Conservation (phyloP, 2,797 vertebrate species). For the Apogon talboti region DNA sequence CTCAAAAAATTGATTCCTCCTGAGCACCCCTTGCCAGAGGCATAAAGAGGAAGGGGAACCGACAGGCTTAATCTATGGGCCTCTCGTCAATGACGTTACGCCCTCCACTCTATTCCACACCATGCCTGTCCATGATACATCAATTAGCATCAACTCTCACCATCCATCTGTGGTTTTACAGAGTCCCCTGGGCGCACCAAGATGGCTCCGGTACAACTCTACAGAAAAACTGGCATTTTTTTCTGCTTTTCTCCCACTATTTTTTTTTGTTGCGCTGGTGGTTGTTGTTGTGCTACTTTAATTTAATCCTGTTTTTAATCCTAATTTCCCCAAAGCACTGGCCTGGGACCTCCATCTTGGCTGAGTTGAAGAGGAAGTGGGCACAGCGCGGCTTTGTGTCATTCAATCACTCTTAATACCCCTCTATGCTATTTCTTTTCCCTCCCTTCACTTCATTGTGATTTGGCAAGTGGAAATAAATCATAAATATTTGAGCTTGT, state of each 20-base stretch:
- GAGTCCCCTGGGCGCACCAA: constrained; percentile 38
- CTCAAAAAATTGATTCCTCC: constrained; percentile 75
- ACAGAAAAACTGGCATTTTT: constrained; percentile 17
- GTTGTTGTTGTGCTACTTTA: constrained; percentile 48
- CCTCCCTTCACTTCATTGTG: constrained; percentile 7
- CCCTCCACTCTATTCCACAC: constrained; percentile 72
- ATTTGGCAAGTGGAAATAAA: constrained; percentile 44
- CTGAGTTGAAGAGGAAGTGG: constrained; percentile 41
- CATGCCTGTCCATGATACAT: constrained; percentile 69
- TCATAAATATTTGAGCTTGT: constrained; percentile 36
- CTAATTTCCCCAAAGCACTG: constrained; percentile 57
- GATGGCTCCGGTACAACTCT: constrained; percentile 26
- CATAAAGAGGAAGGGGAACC: constrained; percentile 73
- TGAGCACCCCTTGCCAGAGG: constrained; percentile 67
- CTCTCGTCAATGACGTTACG: constrained; percentile 71
- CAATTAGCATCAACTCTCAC: constrained; percentile 71
- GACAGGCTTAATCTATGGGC: constrained; percentile 77
- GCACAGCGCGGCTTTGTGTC: constrained; percentile 43
- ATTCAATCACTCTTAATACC: constrained; percentile 46
- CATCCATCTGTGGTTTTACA: constrained; percentile 50
- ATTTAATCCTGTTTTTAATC: constrained; percentile 64
- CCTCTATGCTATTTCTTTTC: constrained; percentile 19
- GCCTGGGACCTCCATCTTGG: constrained; percentile 41
- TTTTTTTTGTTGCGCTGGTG: constrained; percentile 27
- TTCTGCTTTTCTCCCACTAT: constrained; percentile 30